phyloP scores from a whole-genome alignment of 2,888 invertebrate species.

The Calameuta filiformis region DNA sequence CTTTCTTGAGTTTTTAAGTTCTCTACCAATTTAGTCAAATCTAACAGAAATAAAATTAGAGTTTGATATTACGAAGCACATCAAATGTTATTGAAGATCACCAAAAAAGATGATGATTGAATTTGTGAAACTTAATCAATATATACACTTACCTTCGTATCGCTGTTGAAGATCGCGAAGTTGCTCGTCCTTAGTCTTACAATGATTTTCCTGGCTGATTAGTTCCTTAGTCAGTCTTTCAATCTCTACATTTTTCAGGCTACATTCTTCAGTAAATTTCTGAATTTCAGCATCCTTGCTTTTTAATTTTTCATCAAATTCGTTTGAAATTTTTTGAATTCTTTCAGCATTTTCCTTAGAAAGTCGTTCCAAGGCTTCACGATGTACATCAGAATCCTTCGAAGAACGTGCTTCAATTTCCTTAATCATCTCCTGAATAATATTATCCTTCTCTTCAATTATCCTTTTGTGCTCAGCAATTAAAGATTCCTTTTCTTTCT shows the following conservation, averaged over 20 bases:
- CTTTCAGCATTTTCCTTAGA: slow-evolving; percentile 42
- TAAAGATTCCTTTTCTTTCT: slow-evolving; percentile 65
- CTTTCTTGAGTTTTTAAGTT: slow-evolving; percentile 71
- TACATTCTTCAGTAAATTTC: slow-evolving; percentile 68
- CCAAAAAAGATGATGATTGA: background rate
- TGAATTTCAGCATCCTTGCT: slow-evolving; percentile 69
- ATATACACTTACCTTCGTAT: slow-evolving; percentile 39
- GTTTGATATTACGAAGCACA: background rate
- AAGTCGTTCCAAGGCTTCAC: slow-evolving; percentile 39
- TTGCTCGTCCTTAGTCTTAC: slow-evolving; percentile 66
- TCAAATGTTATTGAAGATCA: background rate
- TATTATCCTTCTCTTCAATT: slow-evolving; percentile 69
- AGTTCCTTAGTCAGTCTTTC: slow-evolving; percentile 69
- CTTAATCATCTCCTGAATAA: slow-evolving; percentile 40
- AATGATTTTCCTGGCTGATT: slow-evolving; percentile 65
- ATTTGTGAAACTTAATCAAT: background rate
- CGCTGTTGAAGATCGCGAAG: slow-evolving; percentile 61
- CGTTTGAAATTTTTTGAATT: slow-evolving; percentile 44
- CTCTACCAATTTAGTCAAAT: slow-evolving; percentile 70
- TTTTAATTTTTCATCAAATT: slow-evolving; percentile 67
- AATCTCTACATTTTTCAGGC: slow-evolving; percentile 67
- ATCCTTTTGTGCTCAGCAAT: slow-evolving; percentile 68
- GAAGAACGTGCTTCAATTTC: slow-evolving; percentile 41
- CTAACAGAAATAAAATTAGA: slow-evolving; percentile 55
- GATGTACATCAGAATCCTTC: slow-evolving; percentile 38